A percentile compares a stretch with the other conserved stretches of the same genome.
Evolutionary conservation across 2,888 invertebrate genomes (phyloP).

Genomic region (Lithodes maja): DNA sequence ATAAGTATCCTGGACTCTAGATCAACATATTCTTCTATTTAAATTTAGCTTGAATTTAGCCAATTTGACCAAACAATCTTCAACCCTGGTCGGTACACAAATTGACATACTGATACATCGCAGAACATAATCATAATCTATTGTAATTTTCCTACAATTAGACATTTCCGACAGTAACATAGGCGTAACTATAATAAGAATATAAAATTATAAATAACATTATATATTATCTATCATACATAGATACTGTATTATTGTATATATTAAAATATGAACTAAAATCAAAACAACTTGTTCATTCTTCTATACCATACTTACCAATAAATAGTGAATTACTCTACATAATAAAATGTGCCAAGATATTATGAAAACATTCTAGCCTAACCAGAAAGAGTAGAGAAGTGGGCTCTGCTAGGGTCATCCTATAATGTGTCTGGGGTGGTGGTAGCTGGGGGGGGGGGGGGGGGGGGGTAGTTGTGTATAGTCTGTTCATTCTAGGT

Average conservation of each 20-base stretch:
- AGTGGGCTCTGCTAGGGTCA: constrained; percentile 50
- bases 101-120: no score
- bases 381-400: neutral
- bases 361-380: neutral
- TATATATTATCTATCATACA: neutral
- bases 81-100: no score
- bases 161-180: no score
- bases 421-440: constrained; percentile 47
- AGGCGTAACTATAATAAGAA: no score
- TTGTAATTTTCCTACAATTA: no score
- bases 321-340: neutral
- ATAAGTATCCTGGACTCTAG: no score
- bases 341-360: neutral
- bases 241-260: neutral
- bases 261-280: neutral
- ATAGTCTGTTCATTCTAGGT: no score
- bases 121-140: no score
- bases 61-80: no score
- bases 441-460: constrained; percentile 12
- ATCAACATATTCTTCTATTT: no score
- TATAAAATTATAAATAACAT: neutral
- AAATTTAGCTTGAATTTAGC: no score
- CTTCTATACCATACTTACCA: neutral
- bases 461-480: neutral
- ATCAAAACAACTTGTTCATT: neutral